These are phyloP conservation scores for Ochropleura plecta DNA, from an alignment of 2,888 invertebrate genomes.

Conservation along the genomic window DNA sequence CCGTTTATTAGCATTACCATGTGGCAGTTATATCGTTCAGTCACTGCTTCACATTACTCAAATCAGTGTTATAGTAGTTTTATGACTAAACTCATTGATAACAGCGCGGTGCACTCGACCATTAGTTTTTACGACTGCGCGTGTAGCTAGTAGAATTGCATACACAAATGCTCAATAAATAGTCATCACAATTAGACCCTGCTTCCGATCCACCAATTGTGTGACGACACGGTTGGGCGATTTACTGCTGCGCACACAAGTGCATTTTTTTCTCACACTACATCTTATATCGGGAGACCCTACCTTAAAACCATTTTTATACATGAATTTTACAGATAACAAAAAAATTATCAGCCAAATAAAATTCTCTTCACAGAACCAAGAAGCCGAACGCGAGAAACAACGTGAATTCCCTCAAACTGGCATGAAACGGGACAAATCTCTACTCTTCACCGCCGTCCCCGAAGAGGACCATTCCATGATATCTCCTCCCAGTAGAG, in stretches of 20 bases:
- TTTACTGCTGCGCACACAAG: no score
- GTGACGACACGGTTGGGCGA: no score
- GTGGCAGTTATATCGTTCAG: background rate
- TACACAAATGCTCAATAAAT: background rate
- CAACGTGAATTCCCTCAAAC: constrained; percentile 85
- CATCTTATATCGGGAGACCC: no score
- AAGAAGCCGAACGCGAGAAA: constrained; percentile 87
- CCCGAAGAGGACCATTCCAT: constrained; percentile 93
- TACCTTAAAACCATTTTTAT: no score
- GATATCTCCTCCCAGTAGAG: constrained; percentile 86
- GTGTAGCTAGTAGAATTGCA: background rate
- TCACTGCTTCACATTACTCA: background rate
- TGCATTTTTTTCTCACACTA: no score
- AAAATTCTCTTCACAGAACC: constrained; percentile 76
- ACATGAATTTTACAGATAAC: no score
- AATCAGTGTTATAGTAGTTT: constrained; percentile 14
- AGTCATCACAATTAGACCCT: no score
- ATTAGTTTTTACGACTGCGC: background rate
- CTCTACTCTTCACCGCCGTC: constrained; percentile 95
- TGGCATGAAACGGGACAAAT: constrained; percentile 94
- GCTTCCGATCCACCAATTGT: no score
- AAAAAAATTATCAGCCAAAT: background rate
- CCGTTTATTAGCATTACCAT: background rate
- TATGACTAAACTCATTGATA: constrained; percentile 8
- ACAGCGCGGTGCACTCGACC: background rate